Evolutionary conservation across 2,888 invertebrate species (phyloP).

Genomic region (Darwinula stevensoni): DNA sequence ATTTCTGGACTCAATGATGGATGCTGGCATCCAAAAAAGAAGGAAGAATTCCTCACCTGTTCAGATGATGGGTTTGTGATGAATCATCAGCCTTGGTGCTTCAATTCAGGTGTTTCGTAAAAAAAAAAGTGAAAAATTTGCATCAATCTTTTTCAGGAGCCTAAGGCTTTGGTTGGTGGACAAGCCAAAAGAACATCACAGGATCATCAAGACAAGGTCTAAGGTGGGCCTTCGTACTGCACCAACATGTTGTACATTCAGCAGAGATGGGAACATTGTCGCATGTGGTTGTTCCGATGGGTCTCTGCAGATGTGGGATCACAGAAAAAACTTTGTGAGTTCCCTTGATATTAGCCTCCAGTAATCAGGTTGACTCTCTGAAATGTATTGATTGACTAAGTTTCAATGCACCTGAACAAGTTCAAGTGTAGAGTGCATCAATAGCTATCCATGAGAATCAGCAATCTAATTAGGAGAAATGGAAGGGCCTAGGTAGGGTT

Average conservation of each 20-base stretch:
- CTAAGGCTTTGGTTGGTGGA: conserved; percentile 67
- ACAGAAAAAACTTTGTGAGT: conserved; percentile 45
- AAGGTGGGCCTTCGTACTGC: conserved; percentile 56
- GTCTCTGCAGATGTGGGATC: conserved; percentile 90
- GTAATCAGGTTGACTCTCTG: too few species aligned
- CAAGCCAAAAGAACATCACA: conserved; percentile 38
- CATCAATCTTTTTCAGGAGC: conserved; percentile 22
- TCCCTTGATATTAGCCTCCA: too few species aligned
- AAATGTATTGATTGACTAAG: too few species aligned
- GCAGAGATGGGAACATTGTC: conserved; percentile 53
- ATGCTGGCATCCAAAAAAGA: conserved; percentile 70
- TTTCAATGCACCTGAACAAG: too few species aligned
- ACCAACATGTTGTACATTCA: conserved; percentile 55
- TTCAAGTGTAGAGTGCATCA: too few species aligned
- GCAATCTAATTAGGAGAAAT: too few species aligned
- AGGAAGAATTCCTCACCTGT: conserved; percentile 78
- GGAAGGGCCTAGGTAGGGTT: too few species aligned
- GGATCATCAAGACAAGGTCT: conserved; percentile 59
- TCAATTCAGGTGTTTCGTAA: conserved; percentile 3
- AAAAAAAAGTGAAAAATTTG: conserved; percentile 3
- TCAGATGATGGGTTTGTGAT: conserved; percentile 44
- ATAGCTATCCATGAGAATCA: too few species aligned
- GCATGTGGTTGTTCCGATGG: conserved; percentile 83
- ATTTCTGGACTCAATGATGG: conserved; percentile 65
- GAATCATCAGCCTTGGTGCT: conserved; percentile 2